Base-by-base conservation (phyloP, 2,113 vertebrate genomes). In the Colaptes auratus region DNA sequence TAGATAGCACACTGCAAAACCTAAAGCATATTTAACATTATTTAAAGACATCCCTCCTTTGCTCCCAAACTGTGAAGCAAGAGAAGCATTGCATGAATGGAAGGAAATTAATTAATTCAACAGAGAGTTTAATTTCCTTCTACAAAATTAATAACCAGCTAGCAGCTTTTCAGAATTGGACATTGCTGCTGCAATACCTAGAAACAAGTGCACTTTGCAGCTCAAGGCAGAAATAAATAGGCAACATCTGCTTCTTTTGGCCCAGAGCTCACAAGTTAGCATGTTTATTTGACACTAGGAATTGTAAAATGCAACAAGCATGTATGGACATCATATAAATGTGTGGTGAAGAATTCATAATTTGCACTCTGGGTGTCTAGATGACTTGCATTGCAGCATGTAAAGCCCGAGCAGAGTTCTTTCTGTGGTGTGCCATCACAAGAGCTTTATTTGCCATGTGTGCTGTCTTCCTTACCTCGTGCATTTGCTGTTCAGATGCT, bases 61-160 rank as follows among this genome's bases (percentile, higher is more conserved):
- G 74, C 73, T 93, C 84, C 77, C 52, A 89, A 52, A 35, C 75
- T 76, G 56, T 76, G 82, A 82, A 85, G 59, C 75, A 74, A 66
- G 6, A 59, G 53, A 66, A 85, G 52, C n/a, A 9, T 75, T 72
- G 50, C 61, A 13, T 70, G 59, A 87, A 76, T 73, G 75, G 78
- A 89, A 89, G 48, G 71, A 89, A 90, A 93, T 79, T 55, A 90
- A 92, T 95, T 88, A 91, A 92, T 93, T 89, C 81, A 79, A 36
- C 59, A 56, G 52, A 73, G 72, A 46, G 72, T 74, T 93, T 44
- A 18, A 53, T 79, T 92, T 89, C 59, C 39, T 86, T 35, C 50
- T 92, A 82, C 3, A 2, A 82, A 89, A 86, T 75, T 39, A 83
- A 70, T 77, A 52, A 90, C 53, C 52, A 76, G 53, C 27, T 60